Evolutionary conservation across 2,797 vertebrate species (phyloP), one percentile per base, ranked within the genome.

Genomic region (Sebastes iracundus): DNA sequence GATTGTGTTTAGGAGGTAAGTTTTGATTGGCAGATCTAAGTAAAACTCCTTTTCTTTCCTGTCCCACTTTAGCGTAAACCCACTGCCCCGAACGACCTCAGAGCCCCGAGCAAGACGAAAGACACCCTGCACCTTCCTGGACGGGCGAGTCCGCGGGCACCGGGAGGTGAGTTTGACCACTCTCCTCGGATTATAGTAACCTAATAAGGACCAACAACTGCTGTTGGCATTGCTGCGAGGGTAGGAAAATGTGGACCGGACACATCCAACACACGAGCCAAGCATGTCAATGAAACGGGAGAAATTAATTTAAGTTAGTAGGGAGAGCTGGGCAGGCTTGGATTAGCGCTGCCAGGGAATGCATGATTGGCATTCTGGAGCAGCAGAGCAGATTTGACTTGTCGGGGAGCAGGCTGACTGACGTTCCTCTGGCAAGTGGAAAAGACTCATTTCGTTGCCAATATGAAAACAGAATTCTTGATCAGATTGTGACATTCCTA

Each of bases 111-210:
- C 78, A 92, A 91, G 89, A 91, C 72, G 77, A 92, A 89, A 82
- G 93, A 95, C 83, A 90, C 85, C 18, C 93, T 96, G 70, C 95
- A 94, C 76, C 95, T 84, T 46, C 93, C 94, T 6, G 93, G 84
- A 66, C 84, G 77, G 64, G 53, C 7, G 49, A 82, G 65, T 64
- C 66, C 64, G 3, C 77, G 46, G 49, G 35, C 64, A 5, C 25
- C 81, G 8, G 92, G 81, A 92, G 95, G 96, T 96, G 83, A 94
- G 93, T 85, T 52, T 30, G 18, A 49, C 58, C 70, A 22, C 65
- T 1, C 13, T 46, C 35, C 60, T 83, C 25, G 22, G 3, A 58
- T 52, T 75, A 75, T 72, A 33, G 67, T 27, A 46, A 8, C 66
- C 60, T 73, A 77, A 87, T 71, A 76, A 58, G 72, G 64, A 69